Conservation (phyloP, 2,113 vertebrate species). For the Irena cyanogastra region DNA sequence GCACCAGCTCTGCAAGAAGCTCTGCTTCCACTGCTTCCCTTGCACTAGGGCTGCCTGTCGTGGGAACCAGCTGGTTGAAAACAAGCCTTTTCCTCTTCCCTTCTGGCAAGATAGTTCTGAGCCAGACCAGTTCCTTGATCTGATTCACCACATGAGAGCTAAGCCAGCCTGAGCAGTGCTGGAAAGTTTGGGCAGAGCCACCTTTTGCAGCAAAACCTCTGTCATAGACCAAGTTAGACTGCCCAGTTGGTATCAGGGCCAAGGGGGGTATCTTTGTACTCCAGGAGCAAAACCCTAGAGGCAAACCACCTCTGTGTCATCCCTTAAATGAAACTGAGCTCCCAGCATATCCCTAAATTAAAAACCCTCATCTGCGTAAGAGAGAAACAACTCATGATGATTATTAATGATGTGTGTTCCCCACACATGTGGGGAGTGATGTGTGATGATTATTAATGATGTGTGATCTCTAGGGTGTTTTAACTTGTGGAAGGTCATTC, state of each 20-base stretch:
- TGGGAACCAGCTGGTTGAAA: not conserved
- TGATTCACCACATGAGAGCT: not conserved
- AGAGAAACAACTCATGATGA: not conserved
- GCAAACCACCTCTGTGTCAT: constrained; percentile 22
- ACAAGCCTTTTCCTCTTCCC: not conserved
- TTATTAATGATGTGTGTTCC: not conserved
- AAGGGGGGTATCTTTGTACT: not conserved
- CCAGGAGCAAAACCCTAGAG: not conserved
- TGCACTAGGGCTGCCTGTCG: fast-evolving
- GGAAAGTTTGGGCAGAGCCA: not conserved
- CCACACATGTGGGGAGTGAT: not conserved
- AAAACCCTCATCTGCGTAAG: constrained; percentile 15
- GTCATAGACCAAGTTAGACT: not conserved
- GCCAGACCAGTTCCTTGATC: not conserved
- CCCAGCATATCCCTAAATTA: constrained; percentile 9
- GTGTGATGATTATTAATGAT: not conserved
- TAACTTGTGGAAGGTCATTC: not conserved
- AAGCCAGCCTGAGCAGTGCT: not conserved
- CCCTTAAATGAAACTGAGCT: not conserved
- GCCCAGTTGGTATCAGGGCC: not conserved
- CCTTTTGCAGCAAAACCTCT: not conserved
- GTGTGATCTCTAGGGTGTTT: not conserved
- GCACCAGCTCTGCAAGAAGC: not conserved
- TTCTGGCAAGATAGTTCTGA: not conserved
- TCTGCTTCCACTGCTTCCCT: not conserved